These are phyloP conservation scores for Nannoperca australis DNA, from an alignment of 2,797 vertebrate genomes.

Conservation along the genomic window DNA sequence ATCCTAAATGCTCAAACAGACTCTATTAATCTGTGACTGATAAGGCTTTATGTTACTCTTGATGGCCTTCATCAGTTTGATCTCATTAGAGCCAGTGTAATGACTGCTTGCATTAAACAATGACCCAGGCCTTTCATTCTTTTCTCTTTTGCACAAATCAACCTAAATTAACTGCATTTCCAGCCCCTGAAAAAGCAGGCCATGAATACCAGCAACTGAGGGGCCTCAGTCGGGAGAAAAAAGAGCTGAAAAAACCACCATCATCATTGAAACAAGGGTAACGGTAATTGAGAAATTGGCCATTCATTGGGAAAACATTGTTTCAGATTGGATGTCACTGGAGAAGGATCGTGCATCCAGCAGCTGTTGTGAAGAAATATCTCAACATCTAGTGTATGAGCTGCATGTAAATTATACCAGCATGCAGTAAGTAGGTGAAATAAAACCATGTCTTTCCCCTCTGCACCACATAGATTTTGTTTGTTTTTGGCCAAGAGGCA, in stretches of 20 bases:
- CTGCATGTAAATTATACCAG: slow-evolving; percentile 67
- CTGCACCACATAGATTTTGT: slow-evolving; percentile 51
- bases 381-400: slow-evolving; percentile 50
- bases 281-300: slow-evolving; percentile 51
- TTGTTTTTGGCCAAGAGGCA: slow-evolving; percentile 65
- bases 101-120: slow-evolving; percentile 75
- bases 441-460: slow-evolving; percentile 61
- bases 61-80: slow-evolving; percentile 76
- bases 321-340: slow-evolving; percentile 58
- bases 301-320: slow-evolving; percentile 59
- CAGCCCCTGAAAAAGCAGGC: slow-evolving; percentile 41
- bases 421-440: slow-evolving; percentile 62
- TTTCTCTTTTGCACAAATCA: slow-evolving; percentile 70
- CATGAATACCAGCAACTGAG: slow-evolving; percentile 38
- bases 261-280: slow-evolving; percentile 31
- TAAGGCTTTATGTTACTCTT: slow-evolving; percentile 66
- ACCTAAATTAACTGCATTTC: slow-evolving; percentile 69
- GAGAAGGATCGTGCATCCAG: slow-evolving; percentile 44
- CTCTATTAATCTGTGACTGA: slow-evolving; percentile 71
- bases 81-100: slow-evolving; percentile 76
- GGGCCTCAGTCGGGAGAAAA: slow-evolving; percentile 13
- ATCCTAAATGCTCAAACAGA: slow-evolving; percentile 51
- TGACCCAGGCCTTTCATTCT: slow-evolving; percentile 65
- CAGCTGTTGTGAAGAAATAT: slow-evolving; percentile 42
- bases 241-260: slow-evolving; percentile 29